A percentile compares a stretch with the other conserved stretches of the same genome.
These are phyloP conservation scores for Corvus cornix DNA, from an alignment of 2,113 vertebrate species.

Conservation along the genomic window DNA sequence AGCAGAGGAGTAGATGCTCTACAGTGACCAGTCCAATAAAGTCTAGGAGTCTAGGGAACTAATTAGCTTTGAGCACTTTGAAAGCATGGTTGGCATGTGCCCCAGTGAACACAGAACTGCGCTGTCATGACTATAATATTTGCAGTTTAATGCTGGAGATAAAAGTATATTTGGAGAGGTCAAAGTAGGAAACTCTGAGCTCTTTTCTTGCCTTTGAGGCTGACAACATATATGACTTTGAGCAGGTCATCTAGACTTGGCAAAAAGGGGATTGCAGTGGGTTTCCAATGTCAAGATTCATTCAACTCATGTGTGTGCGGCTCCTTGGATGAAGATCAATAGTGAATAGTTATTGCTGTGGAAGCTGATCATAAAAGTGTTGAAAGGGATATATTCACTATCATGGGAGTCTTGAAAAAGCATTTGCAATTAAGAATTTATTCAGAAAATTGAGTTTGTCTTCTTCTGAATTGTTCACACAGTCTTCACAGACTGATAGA, in stretches of 20 bases:
- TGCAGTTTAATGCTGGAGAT: background rate
- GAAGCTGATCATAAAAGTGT: background rate
- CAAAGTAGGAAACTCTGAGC: background rate
- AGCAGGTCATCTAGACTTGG: background rate
- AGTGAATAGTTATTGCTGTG: background rate
- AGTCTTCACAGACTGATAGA: background rate
- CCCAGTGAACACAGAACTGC: background rate
- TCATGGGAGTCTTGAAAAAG: background rate
- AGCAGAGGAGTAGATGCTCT: background rate
- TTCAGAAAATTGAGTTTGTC: background rate
- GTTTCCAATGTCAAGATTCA: background rate
- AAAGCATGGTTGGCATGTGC: background rate
- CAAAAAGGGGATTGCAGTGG: background rate
- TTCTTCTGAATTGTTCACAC: background rate
- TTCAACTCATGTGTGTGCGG: background rate
- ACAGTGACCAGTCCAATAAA: background rate
- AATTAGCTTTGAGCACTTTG: constrained; percentile 60
- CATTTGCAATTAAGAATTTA: background rate
- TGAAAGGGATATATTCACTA: background rate
- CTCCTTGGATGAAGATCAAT: background rate
- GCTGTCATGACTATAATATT: background rate
- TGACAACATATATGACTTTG: background rate
- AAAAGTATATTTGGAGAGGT: background rate
- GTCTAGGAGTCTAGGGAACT: constrained; percentile 53
- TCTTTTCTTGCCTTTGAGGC: background rate